Conservation (phyloP, 2,797 vertebrate genomes). For the Aplochiton taeniatus region DNA sequence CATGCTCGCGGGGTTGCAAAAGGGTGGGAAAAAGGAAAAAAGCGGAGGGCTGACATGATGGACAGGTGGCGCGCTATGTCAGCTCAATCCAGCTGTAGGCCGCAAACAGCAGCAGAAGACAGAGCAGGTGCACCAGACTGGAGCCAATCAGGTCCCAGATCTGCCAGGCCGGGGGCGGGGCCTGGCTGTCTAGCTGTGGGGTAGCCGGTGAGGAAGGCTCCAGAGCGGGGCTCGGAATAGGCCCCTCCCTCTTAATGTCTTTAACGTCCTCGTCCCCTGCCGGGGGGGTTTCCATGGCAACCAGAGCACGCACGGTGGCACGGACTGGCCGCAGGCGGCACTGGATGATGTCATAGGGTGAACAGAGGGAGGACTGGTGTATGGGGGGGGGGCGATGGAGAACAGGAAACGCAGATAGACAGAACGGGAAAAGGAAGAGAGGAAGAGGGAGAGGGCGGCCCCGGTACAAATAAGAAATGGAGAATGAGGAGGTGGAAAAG, state of each 20-base stretch:
- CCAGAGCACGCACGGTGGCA: slow-evolving; percentile 84
- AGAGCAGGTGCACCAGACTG: slow-evolving; percentile 90
- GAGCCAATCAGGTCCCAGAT: slow-evolving; percentile 93
- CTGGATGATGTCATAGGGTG: slow-evolving; percentile 93
- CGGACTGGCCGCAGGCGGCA: slow-evolving; percentile 85
- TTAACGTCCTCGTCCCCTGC: slow-evolving; percentile 31
- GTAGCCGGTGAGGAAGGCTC: slow-evolving; percentile 51
- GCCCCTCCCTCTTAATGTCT: slow-evolving; percentile 36
- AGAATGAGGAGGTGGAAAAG: neutral
- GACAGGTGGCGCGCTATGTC: slow-evolving; percentile 72
- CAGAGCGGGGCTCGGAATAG: slow-evolving; percentile 30
- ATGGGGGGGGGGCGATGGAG: slow-evolving; percentile 47
- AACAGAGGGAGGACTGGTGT: slow-evolving; percentile 90
- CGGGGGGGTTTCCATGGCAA: slow-evolving; percentile 78
- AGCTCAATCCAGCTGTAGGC: slow-evolving; percentile 91
- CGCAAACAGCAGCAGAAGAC: slow-evolving; percentile 87
- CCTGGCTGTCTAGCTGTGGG: slow-evolving; percentile 73
- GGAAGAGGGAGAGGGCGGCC: neutral
- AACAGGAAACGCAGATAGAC: slow-evolving; percentile 1
- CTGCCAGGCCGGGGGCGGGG: slow-evolving; percentile 84
- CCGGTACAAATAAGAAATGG: no score
- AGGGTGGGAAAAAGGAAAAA: slow-evolving; percentile 16
- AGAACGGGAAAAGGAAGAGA: slow-evolving; percentile 69
- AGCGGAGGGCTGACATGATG: slow-evolving; percentile 35
- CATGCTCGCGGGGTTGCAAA: slow-evolving; percentile 6